These are phyloP conservation scores for Neosalanx taihuensis DNA, from an alignment of 2,797 vertebrate species.

Conservation along the genomic window DNA sequence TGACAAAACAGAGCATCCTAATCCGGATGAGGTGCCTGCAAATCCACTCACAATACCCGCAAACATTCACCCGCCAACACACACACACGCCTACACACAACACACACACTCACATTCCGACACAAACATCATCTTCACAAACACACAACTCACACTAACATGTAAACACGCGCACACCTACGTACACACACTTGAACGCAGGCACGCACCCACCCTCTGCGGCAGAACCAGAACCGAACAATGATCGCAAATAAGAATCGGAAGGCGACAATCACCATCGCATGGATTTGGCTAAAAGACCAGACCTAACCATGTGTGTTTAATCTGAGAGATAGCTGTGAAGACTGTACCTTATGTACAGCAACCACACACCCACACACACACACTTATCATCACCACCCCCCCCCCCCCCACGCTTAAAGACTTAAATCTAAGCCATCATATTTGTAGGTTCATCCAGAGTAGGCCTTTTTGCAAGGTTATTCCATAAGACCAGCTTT, in stretches of 20 bases:
- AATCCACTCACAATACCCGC: constrained; percentile 56
- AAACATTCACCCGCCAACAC: constrained; percentile 13
- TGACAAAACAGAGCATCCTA: constrained; percentile 68
- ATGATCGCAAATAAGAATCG: constrained; percentile 34
- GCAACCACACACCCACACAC: neutral
- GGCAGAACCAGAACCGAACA: constrained; percentile 7
- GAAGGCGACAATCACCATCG: constrained; percentile 32
- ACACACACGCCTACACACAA: neutral
- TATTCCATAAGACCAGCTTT: constrained; percentile 40
- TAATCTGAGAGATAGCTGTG: constrained; percentile 4
- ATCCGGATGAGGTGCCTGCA: constrained; percentile 64
- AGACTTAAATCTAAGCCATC: neutral
- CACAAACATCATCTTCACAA: constrained; percentile 7
- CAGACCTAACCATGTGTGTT: constrained; percentile 22
- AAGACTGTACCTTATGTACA: neutral
- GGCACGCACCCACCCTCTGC: neutral
- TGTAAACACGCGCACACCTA: constrained; percentile 28
- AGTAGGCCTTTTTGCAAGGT: constrained; percentile 12
- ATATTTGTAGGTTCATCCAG: neutral
- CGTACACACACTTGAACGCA: constrained; percentile 3
- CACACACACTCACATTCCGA: too few relatives aligned
- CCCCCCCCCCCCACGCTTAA: neutral
- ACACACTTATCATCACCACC: neutral
- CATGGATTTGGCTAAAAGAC: neutral
- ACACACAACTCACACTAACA: constrained; percentile 26